These are phyloP conservation scores for Petromus typicus DNA, from an alignment of 2,113 vertebrate species.

Conservation along the genomic window DNA sequence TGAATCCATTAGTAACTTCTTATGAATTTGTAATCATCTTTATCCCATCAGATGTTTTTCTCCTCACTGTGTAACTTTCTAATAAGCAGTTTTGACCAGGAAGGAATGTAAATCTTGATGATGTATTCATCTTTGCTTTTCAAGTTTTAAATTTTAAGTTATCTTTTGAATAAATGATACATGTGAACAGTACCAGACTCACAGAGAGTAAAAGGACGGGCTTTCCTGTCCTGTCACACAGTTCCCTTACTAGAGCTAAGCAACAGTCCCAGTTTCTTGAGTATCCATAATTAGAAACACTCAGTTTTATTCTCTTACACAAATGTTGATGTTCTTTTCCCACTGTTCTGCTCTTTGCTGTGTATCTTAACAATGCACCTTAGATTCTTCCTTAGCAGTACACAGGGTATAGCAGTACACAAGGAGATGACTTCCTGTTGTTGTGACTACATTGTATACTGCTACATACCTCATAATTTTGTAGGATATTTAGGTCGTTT, in stretches of 20 bases:
- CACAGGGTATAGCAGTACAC: not conserved
- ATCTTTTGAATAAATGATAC: conserved; percentile 21
- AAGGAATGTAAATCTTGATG: not conserved
- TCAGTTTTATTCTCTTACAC: not conserved
- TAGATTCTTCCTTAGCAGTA: not conserved
- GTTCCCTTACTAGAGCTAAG: not conserved
- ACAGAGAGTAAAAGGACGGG: not conserved
- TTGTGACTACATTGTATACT: not conserved
- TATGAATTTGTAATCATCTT: not conserved
- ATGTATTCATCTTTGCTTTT: not conserved
- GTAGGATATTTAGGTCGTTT: not conserved
- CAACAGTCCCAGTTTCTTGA: not conserved
- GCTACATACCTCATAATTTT: not conserved
- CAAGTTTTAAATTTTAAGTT: conserved; percentile 44
- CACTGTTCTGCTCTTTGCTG: not conserved
- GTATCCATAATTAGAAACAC: not conserved
- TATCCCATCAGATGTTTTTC: not conserved
- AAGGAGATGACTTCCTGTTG: not conserved
- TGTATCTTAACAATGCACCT: not conserved
- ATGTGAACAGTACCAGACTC: not conserved
- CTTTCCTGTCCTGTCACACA: not conserved
- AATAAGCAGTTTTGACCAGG: not conserved
- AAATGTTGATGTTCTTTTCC: not conserved
- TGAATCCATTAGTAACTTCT: not conserved
- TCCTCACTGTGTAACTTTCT: not conserved